These are phyloP conservation scores for Acleris literana DNA, from an alignment of 2,888 invertebrate genomes.

Conservation along the genomic window DNA sequence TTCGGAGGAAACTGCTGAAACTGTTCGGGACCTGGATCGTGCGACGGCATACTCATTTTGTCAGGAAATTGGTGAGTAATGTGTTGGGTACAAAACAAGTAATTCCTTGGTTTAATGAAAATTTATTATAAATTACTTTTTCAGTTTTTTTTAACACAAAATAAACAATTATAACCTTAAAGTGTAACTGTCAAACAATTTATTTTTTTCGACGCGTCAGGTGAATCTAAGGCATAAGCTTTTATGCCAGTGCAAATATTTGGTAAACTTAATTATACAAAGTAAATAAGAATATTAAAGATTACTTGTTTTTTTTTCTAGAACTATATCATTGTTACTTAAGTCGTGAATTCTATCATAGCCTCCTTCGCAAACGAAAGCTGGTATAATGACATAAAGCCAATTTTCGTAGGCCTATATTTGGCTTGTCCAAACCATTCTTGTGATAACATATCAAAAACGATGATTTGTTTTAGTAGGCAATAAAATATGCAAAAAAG, in stretches of 20 bases:
- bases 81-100: not conserved
- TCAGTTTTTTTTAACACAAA: not conserved
- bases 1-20: constrained; percentile 89
- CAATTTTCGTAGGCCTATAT: not conserved
- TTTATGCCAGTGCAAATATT: too few species aligned
- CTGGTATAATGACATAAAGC: too few species aligned
- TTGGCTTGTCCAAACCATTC: constrained; percentile 2
- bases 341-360: too few species aligned
- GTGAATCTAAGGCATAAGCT: not conserved
- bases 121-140: not conserved
- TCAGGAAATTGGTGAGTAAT: not conserved
- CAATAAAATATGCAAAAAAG: too few species aligned
- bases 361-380: too few species aligned
- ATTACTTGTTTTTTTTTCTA: too few species aligned
- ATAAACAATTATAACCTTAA: constrained; percentile 25
- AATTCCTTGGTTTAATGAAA: not conserved
- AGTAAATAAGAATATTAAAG: too few species aligned
- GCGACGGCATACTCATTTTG: constrained; percentile 66
- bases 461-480: too few species aligned
- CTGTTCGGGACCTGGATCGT: constrained; percentile 70
- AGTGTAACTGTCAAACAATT: not conserved
- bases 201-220: too few species aligned
- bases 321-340: too few species aligned
- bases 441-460: not conserved
- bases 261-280: too few species aligned